These are phyloP conservation scores for Nilaparvata lugens DNA, from an alignment of 1,140 invertebrate genomes.

Conservation along the genomic window DNA sequence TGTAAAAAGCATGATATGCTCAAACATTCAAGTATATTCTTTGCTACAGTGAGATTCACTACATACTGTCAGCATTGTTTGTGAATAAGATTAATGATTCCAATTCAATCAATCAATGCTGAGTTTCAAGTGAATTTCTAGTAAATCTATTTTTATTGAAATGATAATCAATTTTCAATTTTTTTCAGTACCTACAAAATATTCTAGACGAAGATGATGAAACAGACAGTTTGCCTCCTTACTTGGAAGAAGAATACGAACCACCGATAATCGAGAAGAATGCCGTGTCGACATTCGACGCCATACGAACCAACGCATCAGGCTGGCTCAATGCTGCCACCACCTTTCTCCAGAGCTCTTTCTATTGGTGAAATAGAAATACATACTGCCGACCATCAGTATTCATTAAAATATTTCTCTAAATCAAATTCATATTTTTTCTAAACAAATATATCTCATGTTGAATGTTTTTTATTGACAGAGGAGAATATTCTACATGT, in stretches of 20 bases:
- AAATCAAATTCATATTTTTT: no score
- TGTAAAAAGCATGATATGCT: no score
- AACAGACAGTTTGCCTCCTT: constrained; percentile 33
- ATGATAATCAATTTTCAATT: background rate
- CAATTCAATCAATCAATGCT: background rate
- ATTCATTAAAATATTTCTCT: no score
- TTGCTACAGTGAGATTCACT: background rate
- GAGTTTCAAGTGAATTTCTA: background rate
- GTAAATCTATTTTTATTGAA: background rate
- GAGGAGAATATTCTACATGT: no score
- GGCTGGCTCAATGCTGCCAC: constrained; percentile 38
- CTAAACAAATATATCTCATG: no score
- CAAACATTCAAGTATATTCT: background rate
- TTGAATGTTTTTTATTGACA: no score
- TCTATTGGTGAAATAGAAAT: constrained; percentile 37
- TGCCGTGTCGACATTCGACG: constrained; percentile 38
- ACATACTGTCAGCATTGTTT: background rate
- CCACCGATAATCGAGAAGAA: constrained; percentile 33
- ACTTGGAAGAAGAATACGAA: constrained; percentile 37
- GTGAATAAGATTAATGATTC: background rate
- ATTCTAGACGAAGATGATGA: constrained; percentile 34
- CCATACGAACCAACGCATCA: constrained; percentile 38
- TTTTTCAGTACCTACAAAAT: constrained; percentile 29
- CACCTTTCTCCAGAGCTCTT: constrained; percentile 39
- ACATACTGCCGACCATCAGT: no score